These are phyloP conservation scores for Phyllotis vaccarum DNA, from an alignment of 2,797 vertebrate genomes.

Conservation along the genomic window DNA sequence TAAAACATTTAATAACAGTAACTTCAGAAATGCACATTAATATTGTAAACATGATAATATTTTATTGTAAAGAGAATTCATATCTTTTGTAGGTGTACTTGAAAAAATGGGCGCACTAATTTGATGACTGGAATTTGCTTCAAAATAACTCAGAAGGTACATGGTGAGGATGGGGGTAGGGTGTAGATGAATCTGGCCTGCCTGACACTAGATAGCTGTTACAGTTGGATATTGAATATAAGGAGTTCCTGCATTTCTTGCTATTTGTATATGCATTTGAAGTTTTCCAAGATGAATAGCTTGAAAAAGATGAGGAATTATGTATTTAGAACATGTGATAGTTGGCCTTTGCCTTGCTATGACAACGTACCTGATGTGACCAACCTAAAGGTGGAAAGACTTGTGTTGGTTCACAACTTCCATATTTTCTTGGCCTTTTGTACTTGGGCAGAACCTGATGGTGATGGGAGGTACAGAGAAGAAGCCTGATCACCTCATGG, in stretches of 20 bases:
- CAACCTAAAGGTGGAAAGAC: background rate
- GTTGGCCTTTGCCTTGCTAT: background rate
- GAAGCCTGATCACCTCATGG: background rate
- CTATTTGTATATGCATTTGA: slow-evolving; percentile 24
- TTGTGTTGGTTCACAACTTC: background rate
- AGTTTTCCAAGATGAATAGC: slow-evolving; percentile 14
- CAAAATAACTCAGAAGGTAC: background rate
- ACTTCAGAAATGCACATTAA: slow-evolving; percentile 51
- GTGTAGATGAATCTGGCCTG: background rate
- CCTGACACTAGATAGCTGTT: background rate
- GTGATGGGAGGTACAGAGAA: background rate
- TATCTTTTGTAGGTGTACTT: slow-evolving; percentile 52
- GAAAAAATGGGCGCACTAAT: background rate
- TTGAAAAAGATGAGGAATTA: slow-evolving; percentile 20
- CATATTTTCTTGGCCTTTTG: background rate
- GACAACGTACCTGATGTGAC: background rate
- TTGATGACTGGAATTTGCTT: slow-evolving; percentile 15
- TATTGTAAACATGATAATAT: background rate
- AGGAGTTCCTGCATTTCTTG: slow-evolving; percentile 21
- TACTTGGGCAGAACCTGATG: background rate
- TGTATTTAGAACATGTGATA: background rate
- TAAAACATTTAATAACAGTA: background rate
- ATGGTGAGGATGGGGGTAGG: background rate
- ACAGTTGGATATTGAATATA: background rate
- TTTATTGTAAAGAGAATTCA: slow-evolving; percentile 33